phyloP scores from a whole-genome alignment of 2,113 vertebrate genomes.

The Xenopus laevis region DNA sequence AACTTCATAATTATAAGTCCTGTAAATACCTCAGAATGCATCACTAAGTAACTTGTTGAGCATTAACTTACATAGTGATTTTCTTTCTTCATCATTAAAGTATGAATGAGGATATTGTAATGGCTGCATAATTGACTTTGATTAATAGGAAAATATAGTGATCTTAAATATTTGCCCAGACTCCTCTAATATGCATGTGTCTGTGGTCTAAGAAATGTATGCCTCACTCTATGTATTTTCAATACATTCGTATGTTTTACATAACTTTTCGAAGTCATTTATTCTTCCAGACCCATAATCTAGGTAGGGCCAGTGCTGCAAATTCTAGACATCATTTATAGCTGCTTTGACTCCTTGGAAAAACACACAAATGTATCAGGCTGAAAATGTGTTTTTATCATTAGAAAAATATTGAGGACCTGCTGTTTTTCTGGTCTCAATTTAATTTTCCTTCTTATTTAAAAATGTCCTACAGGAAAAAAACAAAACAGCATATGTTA shows the following conservation, averaged over 20 bases:
- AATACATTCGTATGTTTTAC: neutral
- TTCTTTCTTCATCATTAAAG: neutral
- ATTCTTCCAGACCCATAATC: slow-evolving; percentile 17
- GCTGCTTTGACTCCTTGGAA: too few relatives aligned
- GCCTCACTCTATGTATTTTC: neutral
- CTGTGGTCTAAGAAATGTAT: neutral
- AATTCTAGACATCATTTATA: neutral
- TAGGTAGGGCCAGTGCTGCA: neutral
- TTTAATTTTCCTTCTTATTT: too few relatives aligned
- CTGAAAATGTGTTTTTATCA: neutral
- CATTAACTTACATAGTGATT: neutral
- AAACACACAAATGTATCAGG: neutral
- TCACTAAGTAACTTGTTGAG: too few relatives aligned
- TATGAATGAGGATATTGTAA: neutral
- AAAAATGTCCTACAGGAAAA: too few relatives aligned
- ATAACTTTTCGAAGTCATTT: neutral
- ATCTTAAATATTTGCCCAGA: slow-evolving; percentile 34
- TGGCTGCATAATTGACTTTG: too few relatives aligned
- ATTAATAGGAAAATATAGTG: slow-evolving; percentile 11
- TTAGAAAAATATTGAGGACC: neutral
- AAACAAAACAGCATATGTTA: too few relatives aligned
- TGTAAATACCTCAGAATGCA: too few relatives aligned
- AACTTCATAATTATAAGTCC: too few relatives aligned
- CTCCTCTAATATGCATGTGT: neutral
- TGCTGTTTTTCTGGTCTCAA: too few relatives aligned